Evolutionary conservation across 1,140 invertebrate species (phyloP).

Genomic region (Macrobrachium nipponense): DNA sequence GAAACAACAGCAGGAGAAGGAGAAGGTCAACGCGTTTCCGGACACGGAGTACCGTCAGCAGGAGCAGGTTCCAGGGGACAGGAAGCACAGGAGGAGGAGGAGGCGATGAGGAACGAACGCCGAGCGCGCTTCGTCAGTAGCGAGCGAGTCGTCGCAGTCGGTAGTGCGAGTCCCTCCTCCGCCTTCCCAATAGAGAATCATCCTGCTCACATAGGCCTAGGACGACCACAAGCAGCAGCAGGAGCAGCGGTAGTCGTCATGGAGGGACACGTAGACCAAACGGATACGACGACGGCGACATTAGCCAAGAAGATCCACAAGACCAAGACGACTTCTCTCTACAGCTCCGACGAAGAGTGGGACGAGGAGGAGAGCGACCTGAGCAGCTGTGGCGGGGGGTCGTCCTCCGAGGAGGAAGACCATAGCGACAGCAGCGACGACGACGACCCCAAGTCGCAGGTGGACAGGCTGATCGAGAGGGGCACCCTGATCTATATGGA

Average conservation of each 20-base stretch:
- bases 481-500: slow-evolving; percentile 62
- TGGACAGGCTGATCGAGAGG: slow-evolving; percentile 61
- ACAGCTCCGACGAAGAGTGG: slow-evolving; percentile 59
- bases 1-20: neutral
- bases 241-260: neutral
- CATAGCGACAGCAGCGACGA: slow-evolving; percentile 64
- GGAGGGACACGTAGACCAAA: slow-evolving; percentile 32
- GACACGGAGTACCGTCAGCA: neutral
- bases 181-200: neutral
- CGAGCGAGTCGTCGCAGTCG: slow-evolving; percentile 21
- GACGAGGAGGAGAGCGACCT: slow-evolving; percentile 56
- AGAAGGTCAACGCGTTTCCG: no score
- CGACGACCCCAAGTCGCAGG: slow-evolving; percentile 64
- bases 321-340: slow-evolving; percentile 38
- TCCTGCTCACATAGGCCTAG: no score
- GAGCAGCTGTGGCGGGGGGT: slow-evolving; percentile 6
- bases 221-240: no score
- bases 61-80: neutral
- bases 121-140: slow-evolving; percentile 21
- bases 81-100: neutral
- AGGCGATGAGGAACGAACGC: neutral
- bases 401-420: slow-evolving; percentile 44
- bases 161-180: slow-evolving; percentile 44
- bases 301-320: slow-evolving; percentile 52
- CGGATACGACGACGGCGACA: slow-evolving; percentile 15